A percentile compares a stretch with the other conserved stretches of the same genome.
phyloP scores from a whole-genome alignment of 2,888 invertebrate species.

The Limnephilus auricula region DNA sequence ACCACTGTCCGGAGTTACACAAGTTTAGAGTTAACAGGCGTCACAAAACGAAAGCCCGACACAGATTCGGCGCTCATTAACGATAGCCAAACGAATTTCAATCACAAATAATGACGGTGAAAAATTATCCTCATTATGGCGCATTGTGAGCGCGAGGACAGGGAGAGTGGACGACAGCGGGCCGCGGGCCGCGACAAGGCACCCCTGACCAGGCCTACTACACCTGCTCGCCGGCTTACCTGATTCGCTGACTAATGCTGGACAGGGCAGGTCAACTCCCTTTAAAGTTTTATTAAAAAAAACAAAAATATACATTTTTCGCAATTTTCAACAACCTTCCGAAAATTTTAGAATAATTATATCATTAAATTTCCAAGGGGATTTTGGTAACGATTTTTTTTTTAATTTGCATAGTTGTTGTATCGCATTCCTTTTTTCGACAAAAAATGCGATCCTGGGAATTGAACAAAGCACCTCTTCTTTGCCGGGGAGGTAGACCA shows the following conservation, averaged over 20 bases:
- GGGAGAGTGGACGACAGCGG: conserved; percentile 29
- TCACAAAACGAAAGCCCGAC: conserved; percentile 49
- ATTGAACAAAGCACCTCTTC: too few species aligned
- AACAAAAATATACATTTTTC: too few species aligned
- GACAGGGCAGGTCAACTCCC: conserved; percentile 34
- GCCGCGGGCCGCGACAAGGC: conserved; percentile 46
- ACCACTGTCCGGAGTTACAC: not conserved
- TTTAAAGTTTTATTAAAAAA: too few species aligned
- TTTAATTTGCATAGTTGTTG: too few species aligned
- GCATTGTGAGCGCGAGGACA: conserved; percentile 49
- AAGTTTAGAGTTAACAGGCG: conserved; percentile 11
- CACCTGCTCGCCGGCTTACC: conserved; percentile 56
- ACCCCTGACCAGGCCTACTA: conserved; percentile 44
- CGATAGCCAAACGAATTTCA: conserved; percentile 49
- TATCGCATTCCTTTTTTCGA: too few species aligned
- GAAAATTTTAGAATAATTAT: too few species aligned
- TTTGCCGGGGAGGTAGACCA: too few species aligned
- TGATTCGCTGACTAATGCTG: conserved; percentile 55
- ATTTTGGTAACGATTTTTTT: too few species aligned
- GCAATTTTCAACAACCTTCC: too few species aligned
- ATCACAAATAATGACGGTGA: conserved; percentile 47
- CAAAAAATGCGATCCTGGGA: too few species aligned
- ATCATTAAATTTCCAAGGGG: too few species aligned
- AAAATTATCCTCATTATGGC: conserved; percentile 57
- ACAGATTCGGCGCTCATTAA: conserved; percentile 51